These are phyloP conservation scores for Bombylius discolor DNA, from an alignment of 2,888 invertebrate genomes.

Conservation along the genomic window DNA sequence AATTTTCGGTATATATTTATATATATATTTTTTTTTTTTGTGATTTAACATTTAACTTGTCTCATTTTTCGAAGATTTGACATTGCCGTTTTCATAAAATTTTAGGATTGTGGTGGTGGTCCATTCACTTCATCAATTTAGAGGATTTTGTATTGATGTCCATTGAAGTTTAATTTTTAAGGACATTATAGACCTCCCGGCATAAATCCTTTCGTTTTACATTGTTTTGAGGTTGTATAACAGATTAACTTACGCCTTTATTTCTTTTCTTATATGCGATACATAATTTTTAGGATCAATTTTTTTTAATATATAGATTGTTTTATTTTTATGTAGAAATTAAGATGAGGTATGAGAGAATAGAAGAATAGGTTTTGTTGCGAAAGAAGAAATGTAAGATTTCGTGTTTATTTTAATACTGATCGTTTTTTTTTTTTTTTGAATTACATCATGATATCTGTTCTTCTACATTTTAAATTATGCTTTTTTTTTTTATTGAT, in stretches of 20 bases:
- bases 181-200: slow-evolving; percentile 8
- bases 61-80: background rate
- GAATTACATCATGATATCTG: too few species aligned
- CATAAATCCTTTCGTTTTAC: slow-evolving; percentile 6
- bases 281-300: too few species aligned
- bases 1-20: too few species aligned
- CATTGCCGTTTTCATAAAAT: background rate
- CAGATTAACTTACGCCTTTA: slow-evolving; percentile 1
- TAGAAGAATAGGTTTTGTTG: too few species aligned
- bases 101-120: slow-evolving; percentile 7
- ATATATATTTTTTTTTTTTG: background rate
- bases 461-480: too few species aligned
- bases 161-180: background rate
- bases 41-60: background rate
- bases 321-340: too few species aligned
- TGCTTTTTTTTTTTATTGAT: too few species aligned
- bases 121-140: background rate
- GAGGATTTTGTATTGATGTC: background rate
- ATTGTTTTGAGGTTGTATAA: slow-evolving; percentile 8
- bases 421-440: too few species aligned
- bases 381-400: too few species aligned
- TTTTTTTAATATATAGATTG: too few species aligned
- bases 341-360: too few species aligned
- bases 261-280: background rate
- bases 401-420: too few species aligned